These are phyloP conservation scores for Myanophis thanlyinensis DNA, from an alignment of 2,113 vertebrate genomes.

Conservation along the genomic window DNA sequence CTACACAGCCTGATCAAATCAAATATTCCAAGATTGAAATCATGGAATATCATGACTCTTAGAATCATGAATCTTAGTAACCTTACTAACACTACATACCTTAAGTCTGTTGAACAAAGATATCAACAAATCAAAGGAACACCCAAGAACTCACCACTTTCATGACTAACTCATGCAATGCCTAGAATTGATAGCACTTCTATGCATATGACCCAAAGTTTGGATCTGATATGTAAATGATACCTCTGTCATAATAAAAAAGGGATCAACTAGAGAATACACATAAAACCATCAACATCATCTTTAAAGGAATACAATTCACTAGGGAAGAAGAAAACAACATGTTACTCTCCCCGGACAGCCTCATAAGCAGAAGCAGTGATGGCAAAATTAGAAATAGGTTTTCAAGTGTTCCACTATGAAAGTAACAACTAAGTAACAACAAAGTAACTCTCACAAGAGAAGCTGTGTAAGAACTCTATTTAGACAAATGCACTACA, in stretches of 20 bases:
- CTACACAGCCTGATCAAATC: not conserved
- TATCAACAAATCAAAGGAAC: not conserved
- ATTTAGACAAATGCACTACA: not conserved
- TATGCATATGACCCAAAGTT: not conserved
- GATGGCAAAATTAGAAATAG: not conserved
- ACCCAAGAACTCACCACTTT: not conserved
- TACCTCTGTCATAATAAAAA: not conserved
- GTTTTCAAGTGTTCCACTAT: not conserved
- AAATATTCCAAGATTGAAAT: not conserved
- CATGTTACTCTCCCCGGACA: not conserved
- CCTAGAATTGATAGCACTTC: not conserved
- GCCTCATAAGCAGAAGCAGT: not conserved
- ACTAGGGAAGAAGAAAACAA: not conserved
- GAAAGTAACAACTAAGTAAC: not conserved
- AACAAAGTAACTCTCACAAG: not conserved
- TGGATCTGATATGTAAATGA: not conserved
- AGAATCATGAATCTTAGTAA: not conserved
- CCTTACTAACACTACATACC: not conserved
- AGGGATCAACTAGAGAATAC: not conserved
- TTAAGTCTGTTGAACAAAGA: not conserved
- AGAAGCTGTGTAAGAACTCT: not conserved
- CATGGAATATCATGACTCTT: not conserved
- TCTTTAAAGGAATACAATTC: not conserved
- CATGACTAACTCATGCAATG: not conserved
- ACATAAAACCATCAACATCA: not conserved